Evolutionary conservation across 1,140 invertebrate species (phyloP).

Genomic region (Apis dorsata): DNA sequence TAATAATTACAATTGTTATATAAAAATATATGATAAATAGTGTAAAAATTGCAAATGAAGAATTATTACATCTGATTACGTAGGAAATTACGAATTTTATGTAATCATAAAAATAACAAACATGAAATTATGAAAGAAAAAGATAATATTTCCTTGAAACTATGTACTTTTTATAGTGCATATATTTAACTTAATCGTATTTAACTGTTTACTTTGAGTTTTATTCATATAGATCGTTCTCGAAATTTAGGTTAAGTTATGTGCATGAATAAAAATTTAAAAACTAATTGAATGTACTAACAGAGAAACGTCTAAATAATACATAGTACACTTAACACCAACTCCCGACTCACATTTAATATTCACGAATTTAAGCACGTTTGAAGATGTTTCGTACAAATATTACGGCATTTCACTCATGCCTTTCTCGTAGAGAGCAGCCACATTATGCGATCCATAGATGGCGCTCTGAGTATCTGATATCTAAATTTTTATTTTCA

Average conservation of each 20-base stretch:
- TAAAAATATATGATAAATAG: not conserved
- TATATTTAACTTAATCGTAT: not conserved
- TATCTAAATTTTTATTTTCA: not conserved
- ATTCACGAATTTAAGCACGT: constrained; percentile 42
- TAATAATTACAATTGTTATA: not conserved
- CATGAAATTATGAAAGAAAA: not conserved
- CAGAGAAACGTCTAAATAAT: constrained; percentile 77
- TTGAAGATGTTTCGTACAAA: not conserved
- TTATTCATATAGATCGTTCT: not conserved
- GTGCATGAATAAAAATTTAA: not conserved
- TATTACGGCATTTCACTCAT: constrained; percentile 32
- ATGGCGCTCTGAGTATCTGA: not conserved
- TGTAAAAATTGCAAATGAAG: not conserved
- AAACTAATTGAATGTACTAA: constrained; percentile 73
- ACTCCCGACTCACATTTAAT: constrained; percentile 55
- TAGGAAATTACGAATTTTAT: not conserved
- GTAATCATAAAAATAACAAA: not conserved
- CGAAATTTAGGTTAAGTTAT: constrained; percentile 31
- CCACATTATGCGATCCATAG: not conserved
- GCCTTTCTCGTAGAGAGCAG: not conserved
- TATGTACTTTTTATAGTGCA: not conserved
- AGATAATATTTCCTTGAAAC: not conserved
- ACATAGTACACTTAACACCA: constrained; percentile 68
- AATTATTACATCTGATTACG: not conserved
- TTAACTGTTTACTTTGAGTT: not conserved